phyloP scores from a whole-genome alignment of 2,113 vertebrate species.

The Hippocampus comes region DNA sequence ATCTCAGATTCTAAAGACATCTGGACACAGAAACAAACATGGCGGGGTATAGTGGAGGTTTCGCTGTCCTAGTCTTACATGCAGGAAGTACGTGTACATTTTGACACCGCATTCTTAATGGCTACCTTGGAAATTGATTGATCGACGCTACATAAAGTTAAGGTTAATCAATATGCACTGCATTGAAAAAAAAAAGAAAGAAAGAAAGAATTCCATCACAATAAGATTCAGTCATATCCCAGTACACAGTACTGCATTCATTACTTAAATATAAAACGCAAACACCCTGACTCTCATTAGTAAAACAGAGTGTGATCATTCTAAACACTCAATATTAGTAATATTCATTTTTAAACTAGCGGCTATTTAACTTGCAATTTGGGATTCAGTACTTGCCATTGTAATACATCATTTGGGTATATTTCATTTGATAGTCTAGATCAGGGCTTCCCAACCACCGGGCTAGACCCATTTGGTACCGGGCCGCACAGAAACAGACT shows the following conservation, averaged over 20 bases:
- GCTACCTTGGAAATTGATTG: background rate
- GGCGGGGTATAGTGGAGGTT: conserved; percentile 51
- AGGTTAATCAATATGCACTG: too few relatives aligned
- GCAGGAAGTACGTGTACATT: conserved; percentile 38
- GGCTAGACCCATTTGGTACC: too few relatives aligned
- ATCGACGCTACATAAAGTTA: background rate
- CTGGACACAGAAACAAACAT: conserved; percentile 70
- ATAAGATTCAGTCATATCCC: too few relatives aligned
- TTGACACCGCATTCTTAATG: background rate
- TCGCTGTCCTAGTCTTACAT: conserved; percentile 38
- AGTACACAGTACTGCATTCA: too few relatives aligned
- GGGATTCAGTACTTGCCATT: background rate
- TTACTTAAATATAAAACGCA: background rate
- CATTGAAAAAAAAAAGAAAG: too few relatives aligned
- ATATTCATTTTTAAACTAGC: background rate
- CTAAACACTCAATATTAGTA: too few relatives aligned
- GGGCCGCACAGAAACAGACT: too few relatives aligned
- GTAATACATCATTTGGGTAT: too few relatives aligned
- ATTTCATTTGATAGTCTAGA: background rate
- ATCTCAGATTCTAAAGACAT: conserved; percentile 76
- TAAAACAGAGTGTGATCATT: background rate
- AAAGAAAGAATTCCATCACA: too few relatives aligned
- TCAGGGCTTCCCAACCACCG: too few relatives aligned
- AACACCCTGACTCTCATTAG: background rate
- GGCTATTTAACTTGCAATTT: background rate